Conservation (phyloP, 2,797 vertebrate species). For the Tiaroga cobitis region DNA sequence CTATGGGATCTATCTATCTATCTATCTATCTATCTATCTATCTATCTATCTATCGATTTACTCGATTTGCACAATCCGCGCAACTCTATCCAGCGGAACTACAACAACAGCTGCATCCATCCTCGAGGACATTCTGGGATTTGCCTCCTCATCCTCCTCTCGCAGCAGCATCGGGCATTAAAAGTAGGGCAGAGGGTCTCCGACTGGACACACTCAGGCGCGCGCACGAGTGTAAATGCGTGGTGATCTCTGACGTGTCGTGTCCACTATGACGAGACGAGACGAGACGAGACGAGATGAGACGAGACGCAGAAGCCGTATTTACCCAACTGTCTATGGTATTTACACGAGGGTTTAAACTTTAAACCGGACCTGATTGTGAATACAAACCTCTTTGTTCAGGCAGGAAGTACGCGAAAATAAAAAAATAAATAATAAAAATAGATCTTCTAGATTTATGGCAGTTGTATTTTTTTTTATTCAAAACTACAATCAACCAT, state of each 20-base stretch:
- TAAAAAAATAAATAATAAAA: neutral
- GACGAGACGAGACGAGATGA: neutral
- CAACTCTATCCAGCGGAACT: slow-evolving; percentile 50
- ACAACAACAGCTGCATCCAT: slow-evolving; percentile 54
- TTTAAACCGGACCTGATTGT: slow-evolving; percentile 23
- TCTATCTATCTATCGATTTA: neutral
- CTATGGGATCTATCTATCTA: slow-evolving; percentile 12
- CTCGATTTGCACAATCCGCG: slow-evolving; percentile 29
- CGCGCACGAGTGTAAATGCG: neutral
- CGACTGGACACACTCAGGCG: slow-evolving; percentile 4
- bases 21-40: slow-evolving; percentile 24
- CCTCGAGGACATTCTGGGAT: slow-evolving; percentile 76
- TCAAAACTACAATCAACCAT: neutral
- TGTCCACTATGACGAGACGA: neutral
- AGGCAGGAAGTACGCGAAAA: slow-evolving; percentile 3
- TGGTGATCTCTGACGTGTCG: slow-evolving; percentile 12
- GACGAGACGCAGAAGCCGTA: neutral
- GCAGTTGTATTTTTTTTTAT: neutral
- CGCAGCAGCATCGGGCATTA: slow-evolving; percentile 70
- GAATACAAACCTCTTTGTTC: neutral
- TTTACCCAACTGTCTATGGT: neutral
- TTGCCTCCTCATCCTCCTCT: slow-evolving; percentile 69
- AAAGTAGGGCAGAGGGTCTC: slow-evolving; percentile 75
- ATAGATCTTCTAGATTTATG: neutral
- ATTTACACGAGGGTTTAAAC: slow-evolving; percentile 30